A percentile compares a stretch with the other conserved stretches of the same genome.
These are phyloP conservation scores for Noctuana brunneofusca DNA, from an alignment of 2,888 invertebrate species.

Conservation along the genomic window DNA sequence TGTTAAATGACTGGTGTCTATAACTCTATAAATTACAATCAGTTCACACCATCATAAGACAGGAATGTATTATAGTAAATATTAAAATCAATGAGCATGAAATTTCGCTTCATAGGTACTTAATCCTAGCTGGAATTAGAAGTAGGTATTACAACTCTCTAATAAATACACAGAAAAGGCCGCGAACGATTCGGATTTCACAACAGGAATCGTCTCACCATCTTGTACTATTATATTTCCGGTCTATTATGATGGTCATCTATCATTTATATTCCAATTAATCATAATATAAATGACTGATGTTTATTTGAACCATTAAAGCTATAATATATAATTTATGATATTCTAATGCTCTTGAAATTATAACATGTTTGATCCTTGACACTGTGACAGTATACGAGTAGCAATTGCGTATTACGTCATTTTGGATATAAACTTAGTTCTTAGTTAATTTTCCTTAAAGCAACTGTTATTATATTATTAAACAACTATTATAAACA, in stretches of 20 bases:
- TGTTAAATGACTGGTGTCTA: no score
- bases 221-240: slow-evolving; percentile 15
- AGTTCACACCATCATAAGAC: no score
- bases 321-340: not conserved
- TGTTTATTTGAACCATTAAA: not conserved
- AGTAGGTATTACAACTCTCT: no score
- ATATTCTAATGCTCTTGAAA: not conserved
- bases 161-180: no score
- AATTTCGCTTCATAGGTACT: no score
- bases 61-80: no score
- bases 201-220: not conserved
- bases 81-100: no score
- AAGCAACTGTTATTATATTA: not conserved
- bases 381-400: slow-evolving; percentile 17
- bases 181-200: no score
- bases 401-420: slow-evolving; percentile 7
- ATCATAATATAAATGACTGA: not conserved
- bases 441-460: not conserved
- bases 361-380: slow-evolving; percentile 2
- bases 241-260: slow-evolving; percentile 1
- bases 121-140: no score
- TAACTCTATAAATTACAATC: no score
- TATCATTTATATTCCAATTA: not conserved
- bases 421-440: slow-evolving; percentile 13
- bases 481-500: not conserved